These are phyloP conservation scores for Macrosteles quadrilineatus DNA, from an alignment of 1,140 invertebrate species.

Conservation along the genomic window DNA sequence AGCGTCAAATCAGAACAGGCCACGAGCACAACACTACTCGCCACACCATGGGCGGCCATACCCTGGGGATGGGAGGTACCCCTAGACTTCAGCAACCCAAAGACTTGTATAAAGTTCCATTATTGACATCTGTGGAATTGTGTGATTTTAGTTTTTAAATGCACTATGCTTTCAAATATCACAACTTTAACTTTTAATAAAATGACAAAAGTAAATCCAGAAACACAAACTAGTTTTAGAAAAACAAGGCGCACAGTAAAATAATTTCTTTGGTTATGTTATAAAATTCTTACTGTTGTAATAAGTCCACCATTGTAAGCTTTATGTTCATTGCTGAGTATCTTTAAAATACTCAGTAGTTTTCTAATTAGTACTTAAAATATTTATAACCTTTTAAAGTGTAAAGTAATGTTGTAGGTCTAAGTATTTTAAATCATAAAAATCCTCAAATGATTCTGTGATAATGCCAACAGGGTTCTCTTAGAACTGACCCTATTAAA, in stretches of 20 bases:
- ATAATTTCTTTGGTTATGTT: background rate
- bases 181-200: background rate
- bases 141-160: constrained; percentile 22
- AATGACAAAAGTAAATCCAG: background rate
- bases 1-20: constrained; percentile 16
- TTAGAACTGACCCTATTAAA: background rate
- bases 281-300: background rate
- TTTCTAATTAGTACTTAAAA: background rate
- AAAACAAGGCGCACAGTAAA: background rate
- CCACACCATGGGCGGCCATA: constrained; percentile 7
- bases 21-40: constrained; percentile 21
- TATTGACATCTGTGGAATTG: background rate
- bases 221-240: background rate
- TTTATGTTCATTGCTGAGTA: background rate
- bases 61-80: constrained; percentile 10
- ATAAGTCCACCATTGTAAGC: background rate
- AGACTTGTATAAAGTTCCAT: background rate
- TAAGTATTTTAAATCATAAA: background rate
- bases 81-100: background rate
- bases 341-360: background rate
- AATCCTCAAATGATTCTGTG: background rate
- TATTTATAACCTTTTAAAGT: background rate
- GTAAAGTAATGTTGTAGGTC: background rate
- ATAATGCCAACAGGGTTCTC: background rate
- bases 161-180: background rate